Evolutionary conservation across 2,113 vertebrate species (phyloP).

Genomic region (Mesitornis unicolor): DNA sequence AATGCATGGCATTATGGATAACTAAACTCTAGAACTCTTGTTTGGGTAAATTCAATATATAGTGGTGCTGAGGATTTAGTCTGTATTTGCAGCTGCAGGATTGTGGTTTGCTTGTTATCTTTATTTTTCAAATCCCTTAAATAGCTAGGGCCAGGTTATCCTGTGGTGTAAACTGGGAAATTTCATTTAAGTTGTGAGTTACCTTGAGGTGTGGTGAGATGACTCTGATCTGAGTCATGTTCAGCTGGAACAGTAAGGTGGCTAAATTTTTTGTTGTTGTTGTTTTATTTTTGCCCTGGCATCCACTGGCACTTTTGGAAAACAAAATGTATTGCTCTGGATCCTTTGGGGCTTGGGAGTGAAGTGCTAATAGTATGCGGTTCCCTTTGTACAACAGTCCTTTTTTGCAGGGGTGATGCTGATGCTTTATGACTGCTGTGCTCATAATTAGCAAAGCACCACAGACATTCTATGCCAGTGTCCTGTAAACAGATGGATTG

Average conservation of each 20-base stretch:
- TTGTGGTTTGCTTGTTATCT: not conserved
- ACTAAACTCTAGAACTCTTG: not conserved
- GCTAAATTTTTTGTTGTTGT: not conserved
- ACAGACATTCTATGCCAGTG: not conserved
- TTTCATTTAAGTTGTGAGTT: not conserved
- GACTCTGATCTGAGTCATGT: not conserved
- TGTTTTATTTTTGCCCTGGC: too few species aligned
- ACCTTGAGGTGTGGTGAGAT: not conserved
- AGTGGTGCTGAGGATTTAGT: not conserved
- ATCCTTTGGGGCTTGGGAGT: not conserved
- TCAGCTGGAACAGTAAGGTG: not conserved
- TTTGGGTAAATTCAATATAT: not conserved
- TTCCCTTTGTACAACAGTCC: not conserved
- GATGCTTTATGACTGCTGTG: not conserved
- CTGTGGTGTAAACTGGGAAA: not conserved
- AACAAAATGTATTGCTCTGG: not conserved
- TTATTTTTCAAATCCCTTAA: not conserved
- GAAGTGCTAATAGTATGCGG: not conserved
- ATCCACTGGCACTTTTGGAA: not conserved
- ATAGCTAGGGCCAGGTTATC: not conserved
- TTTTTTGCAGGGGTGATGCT: not conserved
- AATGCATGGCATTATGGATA: not conserved
- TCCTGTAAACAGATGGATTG: not conserved
- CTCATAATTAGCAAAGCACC: constrained; percentile 24
- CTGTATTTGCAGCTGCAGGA: not conserved